Base-by-base conservation (phyloP, 1,140 invertebrate species). In the Neotoxoptera formosana region DNA sequence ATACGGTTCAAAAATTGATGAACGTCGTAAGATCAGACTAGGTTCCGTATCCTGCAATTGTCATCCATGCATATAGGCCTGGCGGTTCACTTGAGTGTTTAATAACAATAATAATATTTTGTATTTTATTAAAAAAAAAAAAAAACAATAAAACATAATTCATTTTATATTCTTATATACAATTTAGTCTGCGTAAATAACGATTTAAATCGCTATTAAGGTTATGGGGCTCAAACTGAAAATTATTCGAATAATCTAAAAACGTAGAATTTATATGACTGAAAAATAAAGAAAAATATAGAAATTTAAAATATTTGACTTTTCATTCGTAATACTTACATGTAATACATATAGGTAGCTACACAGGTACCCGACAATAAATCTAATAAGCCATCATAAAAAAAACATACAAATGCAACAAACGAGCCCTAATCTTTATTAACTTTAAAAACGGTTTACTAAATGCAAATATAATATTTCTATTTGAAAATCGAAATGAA, bases 41-140 rank as follows among this genome's bases (percentile, higher is more conserved):
- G n/a, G 14, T n/a, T 76, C 60, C 9, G n/a, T 76, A 34, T 76
- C n/a, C n/a, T n/a, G n/a, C 14, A n/a, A 76, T 76, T 76, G n/a
- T 76, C 60, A 76, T n/a, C 60, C 60, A 76, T 76, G 60, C 60
- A n/a, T 76, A 76, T 20, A 76, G 11, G 60, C 17, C 14, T 76
- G 60, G n/a, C n/a, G n/a, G 60, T 76, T 76, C 60, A n/a, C 60
- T n/a, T 76, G 60, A 34, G 60, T 76, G n/a, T 76, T 76, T 76
- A 76, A 76, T 76, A 76, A 76, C 30, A 17, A 76, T 76, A 76
- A 76, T 76, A 30, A 76, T 14, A 76, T 76, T 76, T 76, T 76
- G 30, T 76, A 76, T 76, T 76, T 30, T 76, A n/a, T 76, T n/a
- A 67, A 14, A 67, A 67, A 76, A n/a, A 17, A 76, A 67, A 67